phyloP scores from a whole-genome alignment of 2,797 vertebrate species.

The Enoplosus armatus region DNA sequence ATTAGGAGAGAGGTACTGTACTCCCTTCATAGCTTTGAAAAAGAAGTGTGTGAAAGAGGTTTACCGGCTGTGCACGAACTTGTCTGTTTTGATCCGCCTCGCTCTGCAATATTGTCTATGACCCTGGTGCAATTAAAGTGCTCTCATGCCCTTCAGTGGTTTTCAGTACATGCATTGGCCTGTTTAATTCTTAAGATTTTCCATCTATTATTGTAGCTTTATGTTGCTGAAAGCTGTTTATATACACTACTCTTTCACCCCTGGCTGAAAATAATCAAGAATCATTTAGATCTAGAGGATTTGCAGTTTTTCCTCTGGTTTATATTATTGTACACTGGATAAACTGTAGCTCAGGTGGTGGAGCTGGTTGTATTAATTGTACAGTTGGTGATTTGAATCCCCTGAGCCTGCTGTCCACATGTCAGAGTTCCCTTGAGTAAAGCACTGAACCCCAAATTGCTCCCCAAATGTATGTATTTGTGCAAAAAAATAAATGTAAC shows the following conservation, averaged over 20 bases:
- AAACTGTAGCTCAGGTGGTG: not conserved
- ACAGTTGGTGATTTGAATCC: not conserved
- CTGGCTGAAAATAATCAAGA: not conserved
- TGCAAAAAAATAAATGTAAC: not conserved
- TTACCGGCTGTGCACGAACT: constrained; percentile 49
- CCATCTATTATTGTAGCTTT: constrained; percentile 37
- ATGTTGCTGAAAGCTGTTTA: constrained; percentile 44
- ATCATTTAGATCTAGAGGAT: not conserved
- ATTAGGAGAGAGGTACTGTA: constrained; percentile 36
- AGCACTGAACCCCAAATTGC: not conserved
- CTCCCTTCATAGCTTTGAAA: constrained; percentile 41
- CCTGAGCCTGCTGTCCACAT: not conserved
- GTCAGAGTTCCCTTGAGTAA: not conserved
- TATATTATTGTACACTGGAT: not conserved
- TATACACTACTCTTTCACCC: not conserved
- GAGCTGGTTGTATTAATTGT: not conserved
- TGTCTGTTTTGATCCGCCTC: constrained; percentile 56
- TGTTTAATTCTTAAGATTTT: constrained; percentile 46
- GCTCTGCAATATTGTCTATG: constrained; percentile 29
- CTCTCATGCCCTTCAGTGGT: constrained; percentile 55
- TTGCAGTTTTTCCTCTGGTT: not conserved
- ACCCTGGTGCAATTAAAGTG: constrained; percentile 38
- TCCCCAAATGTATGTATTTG: not conserved
- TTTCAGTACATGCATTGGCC: constrained; percentile 34
- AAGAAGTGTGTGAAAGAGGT: constrained; percentile 38